A percentile compares a stretch with the other conserved stretches of the same genome.
phyloP scores from a whole-genome alignment of 2,888 invertebrate species.

The Rhopalosiphum nymphaeae region DNA sequence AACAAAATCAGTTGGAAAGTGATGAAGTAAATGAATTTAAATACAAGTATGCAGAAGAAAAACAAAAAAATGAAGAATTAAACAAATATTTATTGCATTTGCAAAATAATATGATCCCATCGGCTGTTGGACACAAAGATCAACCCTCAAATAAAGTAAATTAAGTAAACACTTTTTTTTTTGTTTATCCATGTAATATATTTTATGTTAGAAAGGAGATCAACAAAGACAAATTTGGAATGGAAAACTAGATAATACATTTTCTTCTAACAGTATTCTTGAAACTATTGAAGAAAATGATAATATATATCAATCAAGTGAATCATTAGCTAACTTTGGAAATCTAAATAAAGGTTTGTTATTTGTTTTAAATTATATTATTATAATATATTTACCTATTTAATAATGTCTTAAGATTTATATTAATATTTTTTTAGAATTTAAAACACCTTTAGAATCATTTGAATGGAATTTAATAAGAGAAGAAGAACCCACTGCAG shows the following conservation, averaged over 20 bases:
- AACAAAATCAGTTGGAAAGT: conserved; percentile 65
- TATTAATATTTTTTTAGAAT: conserved; percentile 66
- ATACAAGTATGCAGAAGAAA: conserved; percentile 69
- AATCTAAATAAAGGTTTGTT: conserved; percentile 38
- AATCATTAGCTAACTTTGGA: conserved; percentile 43
- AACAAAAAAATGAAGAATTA: conserved; percentile 63
- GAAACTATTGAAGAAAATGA: conserved; percentile 61
- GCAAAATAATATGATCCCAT: conserved; percentile 69
- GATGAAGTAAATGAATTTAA: conserved; percentile 67
- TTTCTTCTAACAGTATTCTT: conserved; percentile 44
- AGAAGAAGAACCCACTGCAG: conserved; percentile 67
- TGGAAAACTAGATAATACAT: conserved; percentile 66
- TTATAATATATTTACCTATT: background rate
- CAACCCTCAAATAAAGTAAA: conserved; percentile 54
- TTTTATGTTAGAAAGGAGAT: conserved; percentile 65
- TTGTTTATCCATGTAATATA: background rate
- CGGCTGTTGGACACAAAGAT: background rate
- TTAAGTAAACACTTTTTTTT: background rate
- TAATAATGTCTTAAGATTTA: background rate
- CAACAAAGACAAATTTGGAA: conserved; percentile 70
- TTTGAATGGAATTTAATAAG: conserved; percentile 70
- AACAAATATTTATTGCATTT: conserved; percentile 68
- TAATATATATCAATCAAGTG: conserved; percentile 26
- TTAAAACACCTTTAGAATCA: conserved; percentile 69
- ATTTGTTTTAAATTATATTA: background rate